A percentile compares a stretch with the other conserved stretches of the same genome.
These are phyloP conservation scores for Acutogordius australiensis DNA, from an alignment of 2,888 invertebrate genomes.

Conservation along the genomic window DNA sequence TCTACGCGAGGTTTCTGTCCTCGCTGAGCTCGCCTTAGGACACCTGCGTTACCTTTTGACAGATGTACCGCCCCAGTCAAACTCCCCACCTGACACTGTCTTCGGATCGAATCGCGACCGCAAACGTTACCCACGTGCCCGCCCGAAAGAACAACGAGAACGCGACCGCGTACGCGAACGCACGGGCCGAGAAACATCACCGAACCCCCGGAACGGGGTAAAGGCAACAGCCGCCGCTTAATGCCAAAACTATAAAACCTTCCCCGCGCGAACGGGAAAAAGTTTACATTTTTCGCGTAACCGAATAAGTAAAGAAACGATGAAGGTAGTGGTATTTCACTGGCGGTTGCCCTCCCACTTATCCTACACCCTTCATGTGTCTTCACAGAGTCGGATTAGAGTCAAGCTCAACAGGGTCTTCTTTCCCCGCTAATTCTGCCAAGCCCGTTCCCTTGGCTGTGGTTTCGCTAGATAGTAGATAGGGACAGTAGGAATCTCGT, in stretches of 20 bases:
- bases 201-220: background rate
- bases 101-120: conserved; percentile 30
- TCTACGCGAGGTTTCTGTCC: conserved; percentile 41
- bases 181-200: too few relatives aligned
- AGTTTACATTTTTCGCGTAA: conserved; percentile 8
- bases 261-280: conserved; percentile 9
- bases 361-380: conserved; percentile 24
- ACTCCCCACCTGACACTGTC: conserved; percentile 35
- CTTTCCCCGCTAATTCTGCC: conserved; percentile 37
- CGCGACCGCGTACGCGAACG: too few relatives aligned
- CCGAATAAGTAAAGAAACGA: conserved; percentile 28
- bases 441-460: conserved; percentile 39
- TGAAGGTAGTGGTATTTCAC: conserved; percentile 30
- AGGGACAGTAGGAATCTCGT: conserved; percentile 34
- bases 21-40: conserved; percentile 35
- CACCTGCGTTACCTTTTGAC: conserved; percentile 34
- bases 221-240: background rate
- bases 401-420: conserved; percentile 33
- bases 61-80: conserved; percentile 39
- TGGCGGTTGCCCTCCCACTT: conserved; percentile 21
- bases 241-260: conserved; percentile 11
- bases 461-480: conserved; percentile 34
- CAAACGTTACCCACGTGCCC: background rate
- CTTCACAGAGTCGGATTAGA: conserved; percentile 31
- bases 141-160: conserved; percentile 16